Evolutionary conservation across 2,113 vertebrate species (phyloP), one percentile per base, ranked within the genome.

Genomic region (Orycteropus afer): DNA sequence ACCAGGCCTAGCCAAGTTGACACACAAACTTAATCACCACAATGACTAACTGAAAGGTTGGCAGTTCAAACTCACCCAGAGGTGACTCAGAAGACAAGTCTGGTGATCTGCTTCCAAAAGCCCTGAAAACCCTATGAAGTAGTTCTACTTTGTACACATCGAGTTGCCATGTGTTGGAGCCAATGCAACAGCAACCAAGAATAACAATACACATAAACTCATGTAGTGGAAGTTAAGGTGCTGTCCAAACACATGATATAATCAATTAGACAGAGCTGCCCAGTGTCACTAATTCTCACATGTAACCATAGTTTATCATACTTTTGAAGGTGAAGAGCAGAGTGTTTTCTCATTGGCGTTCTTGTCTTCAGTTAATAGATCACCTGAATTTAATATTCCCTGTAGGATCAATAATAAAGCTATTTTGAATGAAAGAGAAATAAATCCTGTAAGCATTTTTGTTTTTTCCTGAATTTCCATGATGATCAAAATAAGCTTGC

Each of bases 391-490:
- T 0, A 32, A 47, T 47, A 37, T 76, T 20, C 22, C 34, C 34
- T 18, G 17, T 0, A 55, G 22, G 51, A 76, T 37, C 57, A 80
- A 90, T 49, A 49, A 71, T 27, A 80, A 84, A 90, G 37, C 27
- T 65, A 87, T 65, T 87, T 29, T 57, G 37, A 90, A 90, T 67
- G 49, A 57, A 37, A 81, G 37, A 84, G 61, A 90, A 76, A 79
- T n/a, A 61, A 0, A 69, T 45, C 51, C 77, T 55, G 10, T 32
- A 57, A 42, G 65, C 40, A 79, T n/a, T 84, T 90, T 91, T 84
- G 9, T 14, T 47, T 92, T 81, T 61, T 18, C 13, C 61, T 27
- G 37, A 76, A 67, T 86, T 79, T 69, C 18, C 37, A 7, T 61
- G 7, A 74, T 42, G 8, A 55, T 78, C 25, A 23, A 94, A 77